Evolutionary conservation across 2,113 vertebrate genomes (phyloP).

Genomic region (Felis chaus): DNA sequence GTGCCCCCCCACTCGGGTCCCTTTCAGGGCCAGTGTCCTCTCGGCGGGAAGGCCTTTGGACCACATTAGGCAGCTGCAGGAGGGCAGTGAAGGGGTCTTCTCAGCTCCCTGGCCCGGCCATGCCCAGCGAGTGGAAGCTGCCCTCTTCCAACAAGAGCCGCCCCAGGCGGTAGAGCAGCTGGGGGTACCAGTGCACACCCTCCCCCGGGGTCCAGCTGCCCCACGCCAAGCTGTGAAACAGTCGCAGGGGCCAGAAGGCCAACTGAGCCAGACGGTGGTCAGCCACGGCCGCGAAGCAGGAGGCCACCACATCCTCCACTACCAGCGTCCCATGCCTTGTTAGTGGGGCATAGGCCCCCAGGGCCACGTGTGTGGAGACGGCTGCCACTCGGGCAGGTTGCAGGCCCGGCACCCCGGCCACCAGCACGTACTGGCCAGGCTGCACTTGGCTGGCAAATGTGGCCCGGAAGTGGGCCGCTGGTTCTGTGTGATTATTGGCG

Average conservation of each 20-base stretch:
- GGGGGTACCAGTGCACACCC: constrained; percentile 96
- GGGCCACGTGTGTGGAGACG: constrained; percentile 83
- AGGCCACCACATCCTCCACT: constrained; percentile 94
- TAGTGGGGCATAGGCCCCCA: constrained; percentile 93
- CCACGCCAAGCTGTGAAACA: constrained; percentile 88
- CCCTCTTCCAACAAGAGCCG: constrained; percentile 87
- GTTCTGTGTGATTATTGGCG: constrained; percentile 84
- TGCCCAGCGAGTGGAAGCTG: constrained; percentile 93
- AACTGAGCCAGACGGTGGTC: constrained; percentile 93
- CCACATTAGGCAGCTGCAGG: constrained; percentile 59
- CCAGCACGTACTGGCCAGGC: constrained; percentile 92
- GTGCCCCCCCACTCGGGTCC: not conserved
- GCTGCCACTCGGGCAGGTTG: constrained; percentile 85
- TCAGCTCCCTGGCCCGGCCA: constrained; percentile 87
- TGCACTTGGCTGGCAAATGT: constrained; percentile 92
- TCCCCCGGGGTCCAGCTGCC: constrained; percentile 82
- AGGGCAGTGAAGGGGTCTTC: not conserved
- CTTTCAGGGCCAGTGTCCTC: not conserved
- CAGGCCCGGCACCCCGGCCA: constrained; percentile 74
- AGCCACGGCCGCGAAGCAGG: constrained; percentile 95
- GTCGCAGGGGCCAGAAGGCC: constrained; percentile 92
- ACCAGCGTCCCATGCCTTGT: constrained; percentile 94
- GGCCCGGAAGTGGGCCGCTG: constrained; percentile 82
- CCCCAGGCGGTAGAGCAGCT: constrained; percentile 92
- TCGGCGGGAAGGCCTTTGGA: not conserved